Conservation (phyloP, 53 echinoderm and acorn worm species). For the Holothuria leucospilota region DNA sequence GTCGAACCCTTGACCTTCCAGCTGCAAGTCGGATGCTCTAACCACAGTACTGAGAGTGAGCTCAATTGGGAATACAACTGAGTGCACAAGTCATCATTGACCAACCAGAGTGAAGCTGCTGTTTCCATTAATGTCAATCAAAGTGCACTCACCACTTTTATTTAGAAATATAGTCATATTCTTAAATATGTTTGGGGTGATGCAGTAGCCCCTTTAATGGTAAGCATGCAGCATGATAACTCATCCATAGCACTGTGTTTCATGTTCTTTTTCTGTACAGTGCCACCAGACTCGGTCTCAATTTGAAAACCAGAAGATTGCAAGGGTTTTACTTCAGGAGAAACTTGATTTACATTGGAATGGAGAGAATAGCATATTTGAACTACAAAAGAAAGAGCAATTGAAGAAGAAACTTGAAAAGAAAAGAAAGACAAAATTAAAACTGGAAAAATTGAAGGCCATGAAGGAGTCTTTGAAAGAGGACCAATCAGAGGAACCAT, state of each 20-base stretch:
- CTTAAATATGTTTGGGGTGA: too few species aligned
- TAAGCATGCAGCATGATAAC: not conserved
- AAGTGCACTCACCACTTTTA: too few species aligned
- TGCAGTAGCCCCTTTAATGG: not conserved
- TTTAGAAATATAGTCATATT: too few species aligned
- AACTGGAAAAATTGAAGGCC: slow-evolving; percentile 81
- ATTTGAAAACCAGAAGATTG: slow-evolving; percentile 92
- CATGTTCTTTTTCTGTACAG: slow-evolving; percentile 41
- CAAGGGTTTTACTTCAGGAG: slow-evolving; percentile 78
- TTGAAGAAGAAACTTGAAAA: slow-evolving; percentile 81
- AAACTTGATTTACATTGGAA: slow-evolving; percentile 81
- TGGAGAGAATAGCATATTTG: slow-evolving; percentile 82
- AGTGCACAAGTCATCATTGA: too few species aligned
- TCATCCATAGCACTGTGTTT: too few species aligned
- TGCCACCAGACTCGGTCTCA: slow-evolving; percentile 97
- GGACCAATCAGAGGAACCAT: not conserved
- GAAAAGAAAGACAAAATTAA: slow-evolving; percentile 79
- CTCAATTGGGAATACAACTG: too few species aligned
- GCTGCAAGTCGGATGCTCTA: too few species aligned
- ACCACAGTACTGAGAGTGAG: too few species aligned
- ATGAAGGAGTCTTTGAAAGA: slow-evolving; percentile 64
- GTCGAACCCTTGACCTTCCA: too few species aligned
- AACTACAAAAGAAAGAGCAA: slow-evolving; percentile 62
- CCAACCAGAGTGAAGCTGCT: too few species aligned
- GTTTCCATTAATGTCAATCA: too few species aligned